Percentiles rank a stretch among this genome's conserved stretches.
Evolutionary conservation across 2,113 vertebrate genomes (phyloP).

Genomic region (Cyprinodon brontotheroides): DNA sequence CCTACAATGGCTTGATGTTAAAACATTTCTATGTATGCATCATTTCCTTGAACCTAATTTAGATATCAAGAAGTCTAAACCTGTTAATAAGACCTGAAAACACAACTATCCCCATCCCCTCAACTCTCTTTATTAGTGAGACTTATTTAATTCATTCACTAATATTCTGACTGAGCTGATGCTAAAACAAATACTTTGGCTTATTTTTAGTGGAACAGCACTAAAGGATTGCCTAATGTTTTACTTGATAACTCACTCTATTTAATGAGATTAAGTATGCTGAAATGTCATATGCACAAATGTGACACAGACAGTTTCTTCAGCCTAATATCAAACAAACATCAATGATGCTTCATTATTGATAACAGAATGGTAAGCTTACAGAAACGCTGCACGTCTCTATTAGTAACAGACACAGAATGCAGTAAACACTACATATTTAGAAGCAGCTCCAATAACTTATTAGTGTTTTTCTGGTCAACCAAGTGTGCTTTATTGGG

Average conservation of each 20-base stretch:
- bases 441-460: slow-evolving; percentile 38
- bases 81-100: slow-evolving; percentile 26
- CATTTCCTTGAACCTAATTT: slow-evolving; percentile 31
- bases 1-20: slow-evolving; percentile 1
- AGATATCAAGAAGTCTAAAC: slow-evolving; percentile 52
- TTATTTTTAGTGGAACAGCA: slow-evolving; percentile 57
- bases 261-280: slow-evolving; percentile 65
- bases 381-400: slow-evolving; percentile 11
- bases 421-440: slow-evolving; percentile 2
- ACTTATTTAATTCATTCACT: slow-evolving; percentile 59
- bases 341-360: slow-evolving; percentile 1
- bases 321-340: slow-evolving; percentile 9
- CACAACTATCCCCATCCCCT: slow-evolving; percentile 18
- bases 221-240: slow-evolving; percentile 57
- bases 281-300: slow-evolving; percentile 55
- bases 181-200: slow-evolving; percentile 61
- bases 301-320: slow-evolving; percentile 17
- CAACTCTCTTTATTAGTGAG: slow-evolving; percentile 17
- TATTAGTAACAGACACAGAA: slow-evolving; percentile 13
- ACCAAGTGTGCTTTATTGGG: slow-evolving; percentile 34
- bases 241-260: slow-evolving; percentile 52
- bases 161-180: slow-evolving; percentile 47
- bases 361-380: slow-evolving; percentile 17
- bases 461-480: slow-evolving; percentile 40
- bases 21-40: neutral